Evolutionary conservation across 2,797 vertebrate genomes (phyloP).

Genomic region (Trachops cirrhosus): DNA sequence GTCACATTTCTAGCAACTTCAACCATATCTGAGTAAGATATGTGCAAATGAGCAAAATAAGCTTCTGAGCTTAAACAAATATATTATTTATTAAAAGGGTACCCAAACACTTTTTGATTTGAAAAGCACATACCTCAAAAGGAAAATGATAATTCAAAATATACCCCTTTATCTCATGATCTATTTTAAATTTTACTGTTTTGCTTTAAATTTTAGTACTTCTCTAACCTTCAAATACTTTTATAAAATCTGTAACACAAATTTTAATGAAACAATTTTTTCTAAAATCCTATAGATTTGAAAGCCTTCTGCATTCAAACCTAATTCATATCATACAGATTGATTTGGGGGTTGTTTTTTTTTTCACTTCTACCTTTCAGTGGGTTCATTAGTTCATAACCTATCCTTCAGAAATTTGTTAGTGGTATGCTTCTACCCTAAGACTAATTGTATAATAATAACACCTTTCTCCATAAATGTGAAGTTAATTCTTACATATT

Average conservation of each 20-base stretch:
- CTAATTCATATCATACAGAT: not conserved
- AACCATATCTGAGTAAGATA: not conserved
- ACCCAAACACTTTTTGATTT: not conserved
- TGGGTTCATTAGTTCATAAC: not conserved
- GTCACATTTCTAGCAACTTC: slow-evolving; percentile 23
- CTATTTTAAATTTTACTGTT: slow-evolving; percentile 7
- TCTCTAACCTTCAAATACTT: not conserved
- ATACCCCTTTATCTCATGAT: not conserved
- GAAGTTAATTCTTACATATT: not conserved
- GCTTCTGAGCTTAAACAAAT: not conserved
- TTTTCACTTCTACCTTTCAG: not conserved
- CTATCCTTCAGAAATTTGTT: not conserved
- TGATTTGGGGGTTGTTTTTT: not conserved
- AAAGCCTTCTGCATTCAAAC: not conserved
- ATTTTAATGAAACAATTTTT: not conserved
- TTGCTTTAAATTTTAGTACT: slow-evolving; percentile 28
- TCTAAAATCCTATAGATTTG: not conserved
- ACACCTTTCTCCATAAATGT: not conserved
- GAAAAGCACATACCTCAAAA: not conserved
- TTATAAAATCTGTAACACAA: slow-evolving; percentile 26
- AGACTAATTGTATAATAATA: slow-evolving; percentile 11
- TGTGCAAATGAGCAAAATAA: not conserved
- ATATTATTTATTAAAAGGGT: not conserved
- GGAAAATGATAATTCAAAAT: not conserved
- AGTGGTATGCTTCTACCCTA: not conserved